Evolutionary conservation across 2,888 invertebrate genomes (phyloP), one percentile per base, ranked within the genome.

Genomic region (Rotaria magnacalcarata): DNA sequence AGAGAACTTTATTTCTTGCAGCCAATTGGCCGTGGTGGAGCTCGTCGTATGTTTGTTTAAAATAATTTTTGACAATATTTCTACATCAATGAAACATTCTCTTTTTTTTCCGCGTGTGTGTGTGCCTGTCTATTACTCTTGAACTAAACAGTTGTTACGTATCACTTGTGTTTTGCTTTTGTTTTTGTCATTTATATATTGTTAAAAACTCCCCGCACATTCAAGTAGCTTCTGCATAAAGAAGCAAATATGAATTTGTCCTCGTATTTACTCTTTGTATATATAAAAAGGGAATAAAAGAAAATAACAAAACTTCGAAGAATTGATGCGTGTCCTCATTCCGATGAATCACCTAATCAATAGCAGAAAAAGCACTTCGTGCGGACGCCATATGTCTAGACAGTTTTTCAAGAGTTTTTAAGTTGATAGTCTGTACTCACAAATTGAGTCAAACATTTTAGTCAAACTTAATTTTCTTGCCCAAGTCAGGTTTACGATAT

Each of bases 121-220:
- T 60, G 58, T 27, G 27, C 27, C 10, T 27, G 0, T 60, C 58
- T 60, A 14, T 60, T 60, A n/a, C 14, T 27, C 58, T 60, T 60
- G 58, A 60, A 60, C n/a, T 60, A 60, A 60, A 60, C 58, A 60
- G 58, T 60, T 60, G n/a, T 27, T 60, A 8, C n/a, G 58, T 60
- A 60, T 11, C 58, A 60, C 58, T 60, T 60, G n/a, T 27, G 58
- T 60, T 60, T 60, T 60, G 58, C 27, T 60, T 60, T 60, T 27
- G n/a, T 24, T n/a, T 60, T 14, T 54, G 54, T 54, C 54, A 54
- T 54, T 54, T 54, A 54, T 21, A 54, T 54, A 54, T 54, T 54
- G 54, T 21, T 54, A 21, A 54, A 54, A 21, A 10, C 19, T 0
- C 19, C 54, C 21, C 21, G 21, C 21, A 54, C 54, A 54, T 21